Conservation (phyloP, 2,888 invertebrate species). For the Dastarcus helophoroides region DNA sequence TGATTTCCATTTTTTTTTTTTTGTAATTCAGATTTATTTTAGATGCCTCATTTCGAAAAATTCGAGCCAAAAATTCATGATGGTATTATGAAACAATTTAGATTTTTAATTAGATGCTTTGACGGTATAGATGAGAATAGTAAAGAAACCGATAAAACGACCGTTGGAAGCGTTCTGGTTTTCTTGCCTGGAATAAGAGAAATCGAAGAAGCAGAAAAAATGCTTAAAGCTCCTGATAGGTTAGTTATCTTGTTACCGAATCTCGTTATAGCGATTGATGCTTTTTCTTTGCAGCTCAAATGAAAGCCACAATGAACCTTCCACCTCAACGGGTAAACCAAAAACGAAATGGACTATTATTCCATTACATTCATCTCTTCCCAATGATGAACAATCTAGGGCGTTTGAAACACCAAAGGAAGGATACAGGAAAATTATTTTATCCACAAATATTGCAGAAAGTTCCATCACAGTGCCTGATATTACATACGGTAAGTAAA, state of each 20-base stretch:
- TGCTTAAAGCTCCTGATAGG: too few relatives aligned
- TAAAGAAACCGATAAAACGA: constrained; percentile 15
- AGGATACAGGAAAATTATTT: constrained; percentile 67
- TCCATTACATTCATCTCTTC: constrained; percentile 53
- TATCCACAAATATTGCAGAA: constrained; percentile 87
- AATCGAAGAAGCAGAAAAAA: constrained; percentile 53
- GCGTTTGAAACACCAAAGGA: constrained; percentile 50
- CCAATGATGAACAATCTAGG: constrained; percentile 50
- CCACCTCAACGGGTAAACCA: too few relatives aligned
- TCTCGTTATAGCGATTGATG: too few relatives aligned
- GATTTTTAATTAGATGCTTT: constrained; percentile 47
- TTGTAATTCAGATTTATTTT: constrained; percentile 25
- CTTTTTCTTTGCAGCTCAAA: constrained; percentile 1
- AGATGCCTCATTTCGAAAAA: constrained; percentile 44
- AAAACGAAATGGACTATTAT: constrained; percentile 31
- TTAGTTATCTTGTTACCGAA: too few relatives aligned
- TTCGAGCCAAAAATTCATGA: constrained; percentile 44
- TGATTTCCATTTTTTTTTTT: too few relatives aligned
- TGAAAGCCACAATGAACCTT: neutral
- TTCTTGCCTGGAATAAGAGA: constrained; percentile 84
- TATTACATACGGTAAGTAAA: constrained; percentile 58
- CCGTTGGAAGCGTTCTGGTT: constrained; percentile 59
- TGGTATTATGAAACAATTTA: constrained; percentile 33
- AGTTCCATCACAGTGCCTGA: constrained; percentile 86
- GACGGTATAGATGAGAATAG: constrained; percentile 47